Conservation (phyloP, 2,888 invertebrate species). For the Mythimna albipuncta region DNA sequence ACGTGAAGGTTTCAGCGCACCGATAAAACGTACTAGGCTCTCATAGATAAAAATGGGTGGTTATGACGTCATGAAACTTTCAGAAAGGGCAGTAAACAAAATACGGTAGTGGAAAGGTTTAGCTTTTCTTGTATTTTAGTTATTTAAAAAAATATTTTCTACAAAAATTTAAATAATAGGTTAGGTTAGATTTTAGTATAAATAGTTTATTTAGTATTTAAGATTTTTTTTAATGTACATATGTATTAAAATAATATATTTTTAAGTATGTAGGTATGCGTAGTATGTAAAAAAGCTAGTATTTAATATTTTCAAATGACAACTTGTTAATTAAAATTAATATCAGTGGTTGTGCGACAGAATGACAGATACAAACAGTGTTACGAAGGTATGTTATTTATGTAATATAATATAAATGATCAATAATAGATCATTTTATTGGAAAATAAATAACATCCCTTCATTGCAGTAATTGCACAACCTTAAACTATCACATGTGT, state of each 20-base stretch:
- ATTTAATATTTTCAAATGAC: no score
- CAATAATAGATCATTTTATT: no score
- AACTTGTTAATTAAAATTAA: not conserved
- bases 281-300: no score
- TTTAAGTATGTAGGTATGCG: no score
- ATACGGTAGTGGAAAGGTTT: not conserved
- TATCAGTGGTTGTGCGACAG: conserved; percentile 4
- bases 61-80: not conserved
- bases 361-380: conserved; percentile 17
- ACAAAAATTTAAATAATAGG: no score
- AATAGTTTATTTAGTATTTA: no score
- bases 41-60: not conserved
- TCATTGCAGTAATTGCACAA: no score
- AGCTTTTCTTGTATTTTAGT: not conserved
- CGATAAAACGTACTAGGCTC: conserved; percentile 21
- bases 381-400: conserved; percentile 30
- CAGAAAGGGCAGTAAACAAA: not conserved
- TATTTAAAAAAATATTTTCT: not conserved
- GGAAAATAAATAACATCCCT: no score
- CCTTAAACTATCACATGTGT: no score
- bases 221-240: no score
- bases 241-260: no score
- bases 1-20: conserved; percentile 15
- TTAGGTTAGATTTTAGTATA: no score
- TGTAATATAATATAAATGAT: not conserved